phyloP scores from a whole-genome alignment of 1,140 invertebrate species.

The Chironomus striatipennis region DNA sequence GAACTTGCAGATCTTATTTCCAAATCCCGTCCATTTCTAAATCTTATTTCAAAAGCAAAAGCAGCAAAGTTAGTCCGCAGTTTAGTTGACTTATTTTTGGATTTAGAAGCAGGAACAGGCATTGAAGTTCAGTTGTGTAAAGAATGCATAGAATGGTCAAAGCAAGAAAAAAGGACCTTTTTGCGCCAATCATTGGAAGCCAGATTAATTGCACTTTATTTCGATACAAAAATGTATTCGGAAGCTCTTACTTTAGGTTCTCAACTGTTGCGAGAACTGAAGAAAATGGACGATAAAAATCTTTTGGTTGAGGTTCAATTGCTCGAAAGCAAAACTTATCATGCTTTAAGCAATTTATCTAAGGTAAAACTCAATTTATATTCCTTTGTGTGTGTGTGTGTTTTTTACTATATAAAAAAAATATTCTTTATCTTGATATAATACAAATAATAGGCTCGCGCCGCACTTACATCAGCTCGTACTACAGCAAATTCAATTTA shows the following conservation, averaged over 20 bases:
- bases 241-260: constrained; percentile 79
- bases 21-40: constrained; percentile 86
- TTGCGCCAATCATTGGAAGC: constrained; percentile 92
- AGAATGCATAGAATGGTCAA: constrained; percentile 99
- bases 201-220: constrained; percentile 86
- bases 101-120: constrained; percentile 88
- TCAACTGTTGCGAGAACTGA: constrained; percentile 84
- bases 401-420: background rate
- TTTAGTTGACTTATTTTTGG: constrained; percentile 94
- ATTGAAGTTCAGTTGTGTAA: constrained; percentile 84
- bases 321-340: constrained; percentile 97
- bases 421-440: background rate
- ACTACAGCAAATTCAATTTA: constrained; percentile 99
- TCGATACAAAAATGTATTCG: constrained; percentile 83
- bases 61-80: constrained; percentile 95
- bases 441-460: constrained; percentile 53
- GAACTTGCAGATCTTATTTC: constrained; percentile 90
- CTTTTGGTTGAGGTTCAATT: constrained; percentile 93
- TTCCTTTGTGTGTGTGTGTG: background rate
- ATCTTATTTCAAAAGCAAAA: constrained; percentile 95
- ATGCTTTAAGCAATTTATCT: constrained; percentile 92
- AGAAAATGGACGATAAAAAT: constrained; percentile 99
- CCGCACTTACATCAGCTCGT: constrained; percentile 92
- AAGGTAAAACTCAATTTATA: constrained; percentile 44
- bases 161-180: constrained; percentile 94